phyloP scores from a whole-genome alignment of 30 jellyfish, hydroid and myxozoan species.

The Turritopsis rubra region DNA sequence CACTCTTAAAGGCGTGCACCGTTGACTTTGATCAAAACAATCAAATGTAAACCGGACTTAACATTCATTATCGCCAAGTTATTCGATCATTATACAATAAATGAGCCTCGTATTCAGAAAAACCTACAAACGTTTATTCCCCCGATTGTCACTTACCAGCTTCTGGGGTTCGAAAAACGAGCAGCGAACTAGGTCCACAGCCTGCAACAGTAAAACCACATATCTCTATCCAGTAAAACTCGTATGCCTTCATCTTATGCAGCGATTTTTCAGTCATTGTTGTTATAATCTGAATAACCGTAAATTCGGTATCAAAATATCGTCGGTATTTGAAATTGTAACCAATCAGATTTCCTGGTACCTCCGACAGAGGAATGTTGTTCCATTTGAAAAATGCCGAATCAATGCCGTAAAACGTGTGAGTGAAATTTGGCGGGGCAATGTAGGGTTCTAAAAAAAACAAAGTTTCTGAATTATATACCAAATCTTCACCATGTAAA shows the following conservation, averaged over 20 bases:
- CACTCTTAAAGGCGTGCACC: no score
- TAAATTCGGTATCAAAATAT: background rate
- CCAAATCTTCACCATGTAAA: no score
- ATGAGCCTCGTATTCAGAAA: no score
- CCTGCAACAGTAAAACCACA: constrained; percentile 19
- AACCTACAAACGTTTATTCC: background rate
- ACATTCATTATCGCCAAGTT: no score
- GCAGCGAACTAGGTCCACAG: background rate
- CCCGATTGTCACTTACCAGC: background rate
- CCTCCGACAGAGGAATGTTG: background rate
- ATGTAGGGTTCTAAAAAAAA: background rate
- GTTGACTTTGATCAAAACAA: no score
- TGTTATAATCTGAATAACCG: background rate
- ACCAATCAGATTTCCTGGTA: constrained; percentile 24
- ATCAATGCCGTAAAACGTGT: background rate
- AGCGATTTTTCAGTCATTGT: constrained; percentile 1
- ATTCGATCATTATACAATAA: no score
- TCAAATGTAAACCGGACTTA: no score
- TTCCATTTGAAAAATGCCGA: constrained; percentile 4
- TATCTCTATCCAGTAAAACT: background rate
- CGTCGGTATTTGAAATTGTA: background rate
- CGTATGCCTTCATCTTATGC: background rate
- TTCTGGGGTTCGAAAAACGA: constrained; percentile 3
- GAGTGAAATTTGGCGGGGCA: constrained; percentile 7
- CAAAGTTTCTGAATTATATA: background rate